These are phyloP conservation scores for Sericinus montela DNA, from an alignment of 2,888 invertebrate species.

Conservation along the genomic window DNA sequence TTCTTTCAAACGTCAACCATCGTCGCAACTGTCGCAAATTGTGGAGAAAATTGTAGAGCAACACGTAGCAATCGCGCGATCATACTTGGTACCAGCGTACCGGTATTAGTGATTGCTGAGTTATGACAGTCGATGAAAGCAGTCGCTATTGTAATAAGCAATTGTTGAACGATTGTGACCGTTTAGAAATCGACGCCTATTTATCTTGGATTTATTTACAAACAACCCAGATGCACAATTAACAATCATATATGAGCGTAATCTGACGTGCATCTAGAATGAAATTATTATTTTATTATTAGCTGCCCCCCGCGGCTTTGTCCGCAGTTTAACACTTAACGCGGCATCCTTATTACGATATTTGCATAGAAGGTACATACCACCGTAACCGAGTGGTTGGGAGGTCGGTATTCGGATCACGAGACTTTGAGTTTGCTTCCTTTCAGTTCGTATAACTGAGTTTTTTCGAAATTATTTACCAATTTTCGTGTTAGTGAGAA, in stretches of 20 bases:
- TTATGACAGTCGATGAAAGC: slow-evolving; percentile 16
- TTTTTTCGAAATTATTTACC: too few relatives aligned
- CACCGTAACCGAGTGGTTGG: too few relatives aligned
- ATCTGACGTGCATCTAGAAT: too few relatives aligned
- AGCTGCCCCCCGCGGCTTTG: too few relatives aligned
- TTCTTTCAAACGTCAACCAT: slow-evolving; percentile 30
- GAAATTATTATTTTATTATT: too few relatives aligned
- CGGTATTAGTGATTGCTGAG: slow-evolving; percentile 12
- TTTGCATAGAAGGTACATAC: too few relatives aligned
- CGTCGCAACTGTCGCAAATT: slow-evolving; percentile 46
- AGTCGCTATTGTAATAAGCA: background rate
- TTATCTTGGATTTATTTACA: background rate
- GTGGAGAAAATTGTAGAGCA: slow-evolving; percentile 63
- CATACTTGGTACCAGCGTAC: background rate
- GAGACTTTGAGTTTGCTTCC: too few relatives aligned
- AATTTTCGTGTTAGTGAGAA: too few relatives aligned
- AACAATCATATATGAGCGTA: background rate
- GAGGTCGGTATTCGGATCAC: too few relatives aligned
- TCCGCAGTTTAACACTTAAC: too few relatives aligned
- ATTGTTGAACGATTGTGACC: background rate
- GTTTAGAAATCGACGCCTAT: slow-evolving; percentile 1
- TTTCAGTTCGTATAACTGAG: too few relatives aligned
- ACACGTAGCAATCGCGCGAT: slow-evolving; percentile 25
- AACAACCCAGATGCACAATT: background rate
- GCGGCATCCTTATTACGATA: too few relatives aligned